These are phyloP conservation scores for Oreochromis niloticus DNA, from an alignment of 2,113 vertebrate species.

Conservation along the genomic window DNA sequence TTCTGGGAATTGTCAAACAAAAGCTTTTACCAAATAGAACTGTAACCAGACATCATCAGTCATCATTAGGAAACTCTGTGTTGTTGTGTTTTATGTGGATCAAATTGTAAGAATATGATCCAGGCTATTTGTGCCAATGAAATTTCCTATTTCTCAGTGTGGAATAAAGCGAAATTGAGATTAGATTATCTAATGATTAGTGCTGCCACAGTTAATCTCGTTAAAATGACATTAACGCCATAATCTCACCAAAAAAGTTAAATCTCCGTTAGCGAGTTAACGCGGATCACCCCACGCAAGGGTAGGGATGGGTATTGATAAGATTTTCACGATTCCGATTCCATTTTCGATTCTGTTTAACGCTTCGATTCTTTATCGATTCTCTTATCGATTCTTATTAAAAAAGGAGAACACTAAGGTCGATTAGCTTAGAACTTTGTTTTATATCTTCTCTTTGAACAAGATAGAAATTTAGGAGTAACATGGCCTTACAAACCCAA, in stretches of 20 bases:
- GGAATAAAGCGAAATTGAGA: not conserved
- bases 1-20: too few relatives aligned
- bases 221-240: not conserved
- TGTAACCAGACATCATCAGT: not conserved
- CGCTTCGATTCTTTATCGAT: too few relatives aligned
- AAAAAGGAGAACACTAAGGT: too few relatives aligned
- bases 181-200: not conserved
- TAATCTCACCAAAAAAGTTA: not conserved
- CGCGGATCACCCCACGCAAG: fast-evolving
- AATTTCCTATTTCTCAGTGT: not conserved
- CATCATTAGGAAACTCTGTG: not conserved
- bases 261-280: not conserved
- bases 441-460: too few relatives aligned
- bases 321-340: too few relatives aligned
- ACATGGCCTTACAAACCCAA: too few relatives aligned
- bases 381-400: too few relatives aligned
- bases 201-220: fast-evolving
- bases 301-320: too few relatives aligned
- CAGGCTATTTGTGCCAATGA: not conserved
- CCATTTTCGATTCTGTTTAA: too few relatives aligned
- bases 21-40: too few relatives aligned
- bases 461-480: too few relatives aligned
- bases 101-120: not conserved
- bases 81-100: not conserved
- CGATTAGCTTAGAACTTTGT: too few relatives aligned